Evolutionary conservation across 2,113 vertebrate genomes (phyloP).

Genomic region (Oreamnos americanus): DNA sequence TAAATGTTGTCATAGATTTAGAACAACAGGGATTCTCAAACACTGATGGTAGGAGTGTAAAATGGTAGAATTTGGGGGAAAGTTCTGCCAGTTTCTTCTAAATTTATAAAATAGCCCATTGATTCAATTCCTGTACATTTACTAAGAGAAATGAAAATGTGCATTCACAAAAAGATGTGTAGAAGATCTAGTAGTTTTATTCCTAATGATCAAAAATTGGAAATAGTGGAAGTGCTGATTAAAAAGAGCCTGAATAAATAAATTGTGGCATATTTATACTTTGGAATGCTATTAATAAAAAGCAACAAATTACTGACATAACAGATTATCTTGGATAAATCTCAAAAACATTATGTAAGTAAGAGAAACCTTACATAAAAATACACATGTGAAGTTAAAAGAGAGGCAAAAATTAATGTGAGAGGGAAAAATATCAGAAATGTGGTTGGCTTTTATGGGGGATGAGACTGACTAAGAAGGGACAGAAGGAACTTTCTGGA

Average conservation of each 20-base stretch:
- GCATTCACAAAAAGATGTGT: background rate
- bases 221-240: background rate
- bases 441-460: background rate
- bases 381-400: background rate
- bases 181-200: background rate
- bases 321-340: background rate
- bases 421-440: background rate
- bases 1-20: background rate
- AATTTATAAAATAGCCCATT: background rate
- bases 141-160: constrained; percentile 6
- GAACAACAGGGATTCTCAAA: background rate
- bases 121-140: background rate
- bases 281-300: background rate
- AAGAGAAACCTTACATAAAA: background rate
- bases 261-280: background rate
- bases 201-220: background rate
- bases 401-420: background rate
- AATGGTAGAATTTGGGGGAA: background rate
- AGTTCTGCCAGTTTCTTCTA: background rate
- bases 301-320: background rate
- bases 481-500: background rate
- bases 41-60: background rate
- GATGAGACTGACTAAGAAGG: background rate
- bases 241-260: background rate
- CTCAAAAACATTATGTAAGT: background rate